Base-by-base conservation (phyloP, 2,888 invertebrate species). In the Xanthorhoe spadicearia region DNA sequence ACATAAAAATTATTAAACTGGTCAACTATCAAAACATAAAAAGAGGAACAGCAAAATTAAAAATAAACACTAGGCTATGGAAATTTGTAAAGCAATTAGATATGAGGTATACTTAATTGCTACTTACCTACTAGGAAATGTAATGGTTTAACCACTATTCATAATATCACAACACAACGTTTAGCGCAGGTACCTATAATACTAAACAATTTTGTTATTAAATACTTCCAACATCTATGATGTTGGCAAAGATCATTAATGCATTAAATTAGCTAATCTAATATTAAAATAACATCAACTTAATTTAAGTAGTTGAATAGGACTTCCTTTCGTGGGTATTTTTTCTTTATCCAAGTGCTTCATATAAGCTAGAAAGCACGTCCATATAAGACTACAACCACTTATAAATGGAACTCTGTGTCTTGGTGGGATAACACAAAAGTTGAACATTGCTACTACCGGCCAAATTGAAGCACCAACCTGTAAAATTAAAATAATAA, bases 361-460 rank as follows among this genome's bases (percentile, higher is more conserved):
- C 96, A 97, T 96, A 76, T 96, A 97, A 0, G 97, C 96, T 62
- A 97, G 90, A 81, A 96, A 97, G 75, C 95, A 95, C 4, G 96
- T 96, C 97, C 97, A 97, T 71, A 96, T 83, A 58, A 97, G 93
- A 83, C 96, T 96, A 83, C 96, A 96, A 38, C 95, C 83, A 78
- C 96, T 96, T 23, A 96, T 96, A 78, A 96, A 96, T 28, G 95
- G 95, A 5, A 97, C 96, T 71, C 97, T 94, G 83, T 97, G 96
- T 73, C 94, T 94, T 77, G 96, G 96, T 54, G 96, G 95, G 69
- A 97, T 94, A 15, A 96, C 82, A 48, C 95, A 94, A 78, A 96
- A 96, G 82, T 97, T 97, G 13, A 96, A 87, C 64, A 96, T 95
- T 77, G 96, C 96, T 56, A 97, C 88, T 53, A 95, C 81, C 17